Percentiles rank a stretch among this genome's conserved stretches.
Evolutionary conservation across 2,113 vertebrate genomes (phyloP).

Genomic region (Phyllostomus discolor): DNA sequence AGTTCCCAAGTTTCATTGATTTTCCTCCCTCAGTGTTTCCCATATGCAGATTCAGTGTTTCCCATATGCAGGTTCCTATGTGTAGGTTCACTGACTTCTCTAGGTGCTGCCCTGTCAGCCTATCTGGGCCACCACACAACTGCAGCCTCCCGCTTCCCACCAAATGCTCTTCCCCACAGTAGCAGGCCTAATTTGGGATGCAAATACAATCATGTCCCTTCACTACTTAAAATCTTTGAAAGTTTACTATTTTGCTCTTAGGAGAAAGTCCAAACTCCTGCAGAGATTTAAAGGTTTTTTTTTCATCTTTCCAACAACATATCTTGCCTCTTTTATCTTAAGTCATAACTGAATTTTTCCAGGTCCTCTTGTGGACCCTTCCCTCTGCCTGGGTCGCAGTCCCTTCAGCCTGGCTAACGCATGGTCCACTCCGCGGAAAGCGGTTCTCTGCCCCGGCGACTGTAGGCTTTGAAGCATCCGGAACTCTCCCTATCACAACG

Average conservation of each 20-base stretch:
- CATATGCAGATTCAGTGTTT: too few species aligned
- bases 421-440: background rate
- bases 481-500: background rate
- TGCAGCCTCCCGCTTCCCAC: background rate
- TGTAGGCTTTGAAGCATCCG: background rate
- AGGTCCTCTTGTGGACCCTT: background rate
- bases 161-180: background rate
- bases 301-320: background rate
- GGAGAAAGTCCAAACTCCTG: background rate
- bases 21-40: background rate
- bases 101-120: background rate
- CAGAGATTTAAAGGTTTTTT: background rate
- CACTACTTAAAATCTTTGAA: background rate
- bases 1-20: background rate
- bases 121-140: too few species aligned
- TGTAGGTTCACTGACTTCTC: fast-evolving
- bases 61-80: too few species aligned
- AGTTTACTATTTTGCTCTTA: background rate
- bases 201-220: background rate
- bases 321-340: background rate
- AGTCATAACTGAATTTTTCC: background rate
- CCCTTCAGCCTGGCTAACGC: background rate
- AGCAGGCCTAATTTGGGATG: background rate
- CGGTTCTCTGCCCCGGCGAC: background rate
- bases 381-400: background rate